Conservation (phyloP, 1,140 invertebrate genomes). For the Drosophila bifasciata region DNA sequence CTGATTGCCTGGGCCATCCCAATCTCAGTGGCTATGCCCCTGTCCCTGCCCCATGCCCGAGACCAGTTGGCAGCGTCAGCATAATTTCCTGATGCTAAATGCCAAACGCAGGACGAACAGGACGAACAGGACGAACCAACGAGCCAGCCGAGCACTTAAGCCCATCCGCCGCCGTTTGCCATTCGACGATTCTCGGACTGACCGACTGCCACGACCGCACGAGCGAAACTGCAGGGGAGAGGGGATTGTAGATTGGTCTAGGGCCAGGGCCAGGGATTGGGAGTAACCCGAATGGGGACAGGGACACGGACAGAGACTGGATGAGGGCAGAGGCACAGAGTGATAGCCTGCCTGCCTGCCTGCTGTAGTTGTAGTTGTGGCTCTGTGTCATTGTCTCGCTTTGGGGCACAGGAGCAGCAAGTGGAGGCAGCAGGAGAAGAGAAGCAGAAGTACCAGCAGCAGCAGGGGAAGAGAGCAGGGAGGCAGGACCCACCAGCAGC, state of each 20-base stretch:
- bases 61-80: slow-evolving; percentile 81
- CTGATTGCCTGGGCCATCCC: slow-evolving; percentile 68
- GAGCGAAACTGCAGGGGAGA: slow-evolving; percentile 24
- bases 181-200: slow-evolving; percentile 58
- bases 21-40: slow-evolving; percentile 37
- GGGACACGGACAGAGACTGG: slow-evolving; percentile 11
- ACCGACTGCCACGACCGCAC: slow-evolving; percentile 65
- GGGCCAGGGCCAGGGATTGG: slow-evolving; percentile 9
- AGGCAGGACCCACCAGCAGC: slow-evolving; percentile 35
- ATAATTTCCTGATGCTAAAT: slow-evolving; percentile 84
- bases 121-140: slow-evolving; percentile 29
- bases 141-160: slow-evolving; percentile 70
- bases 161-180: slow-evolving; percentile 59
- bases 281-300: slow-evolving; percentile 32
- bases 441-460: slow-evolving; percentile 6
- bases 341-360: slow-evolving; percentile 24
- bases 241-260: not conserved
- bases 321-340: slow-evolving; percentile 22
- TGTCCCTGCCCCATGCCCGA: slow-evolving; percentile 33
- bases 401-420: slow-evolving; percentile 27
- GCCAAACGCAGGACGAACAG: slow-evolving; percentile 71
- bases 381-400: slow-evolving; percentile 78
- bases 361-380: slow-evolving; percentile 52
- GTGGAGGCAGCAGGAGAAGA: not conserved
- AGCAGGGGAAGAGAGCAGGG: not conserved